Conservation (phyloP, 2,888 invertebrate genomes). For the Listrodromus nycthemerus region DNA sequence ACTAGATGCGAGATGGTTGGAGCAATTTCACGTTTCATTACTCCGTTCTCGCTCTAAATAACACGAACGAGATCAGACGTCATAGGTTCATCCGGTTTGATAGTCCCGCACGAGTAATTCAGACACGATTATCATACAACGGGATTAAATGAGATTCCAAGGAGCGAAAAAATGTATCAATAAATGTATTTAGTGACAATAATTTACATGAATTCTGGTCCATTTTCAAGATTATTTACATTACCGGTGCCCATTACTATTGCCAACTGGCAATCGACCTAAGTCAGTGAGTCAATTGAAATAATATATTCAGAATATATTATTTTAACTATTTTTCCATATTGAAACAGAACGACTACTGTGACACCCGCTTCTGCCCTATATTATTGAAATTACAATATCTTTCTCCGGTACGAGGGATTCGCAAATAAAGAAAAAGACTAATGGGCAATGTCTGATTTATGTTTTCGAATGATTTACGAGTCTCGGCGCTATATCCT, state of each 20-base stretch:
- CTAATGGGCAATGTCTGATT: constrained; percentile 47
- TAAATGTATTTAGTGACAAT: not conserved
- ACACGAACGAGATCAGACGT: not conserved
- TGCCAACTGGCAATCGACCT: too few relatives aligned
- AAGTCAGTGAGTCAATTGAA: too few relatives aligned
- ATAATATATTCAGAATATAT: too few relatives aligned
- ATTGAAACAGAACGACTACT: not conserved
- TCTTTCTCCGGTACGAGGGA: constrained; percentile 10
- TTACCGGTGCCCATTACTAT: too few relatives aligned
- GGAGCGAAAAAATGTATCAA: not conserved
- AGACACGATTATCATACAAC: not conserved
- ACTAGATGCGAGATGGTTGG: not conserved
- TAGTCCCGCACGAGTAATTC: not conserved
- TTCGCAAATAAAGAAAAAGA: constrained; percentile 36
- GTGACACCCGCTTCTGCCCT: not conserved
- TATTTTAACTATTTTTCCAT: not conserved
- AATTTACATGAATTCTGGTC: too few relatives aligned
- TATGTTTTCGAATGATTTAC: constrained; percentile 48
- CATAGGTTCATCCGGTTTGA: not conserved
- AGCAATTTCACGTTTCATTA: constrained; percentile 3
- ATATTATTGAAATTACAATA: not conserved
- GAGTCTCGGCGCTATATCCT: constrained; percentile 30
- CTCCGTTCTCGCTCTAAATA: constrained; percentile 13
- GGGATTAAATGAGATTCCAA: not conserved
- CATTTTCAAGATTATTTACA: too few relatives aligned